Conservation (phyloP, 2,888 invertebrate genomes). For the Cenopis cana region DNA sequence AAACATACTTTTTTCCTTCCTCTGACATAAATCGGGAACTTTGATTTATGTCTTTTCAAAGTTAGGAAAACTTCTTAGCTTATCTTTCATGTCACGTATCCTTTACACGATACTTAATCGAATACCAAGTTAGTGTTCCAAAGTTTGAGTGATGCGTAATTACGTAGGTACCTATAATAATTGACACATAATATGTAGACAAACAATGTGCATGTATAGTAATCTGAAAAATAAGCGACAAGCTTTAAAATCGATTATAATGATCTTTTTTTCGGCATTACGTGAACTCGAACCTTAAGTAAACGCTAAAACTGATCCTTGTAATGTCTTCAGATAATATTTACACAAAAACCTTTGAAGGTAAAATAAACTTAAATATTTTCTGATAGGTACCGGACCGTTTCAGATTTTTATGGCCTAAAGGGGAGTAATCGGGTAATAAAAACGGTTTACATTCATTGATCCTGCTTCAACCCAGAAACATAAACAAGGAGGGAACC, state of each 20-base stretch:
- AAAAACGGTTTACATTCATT: constrained; percentile 37
- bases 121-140: constrained; percentile 12
- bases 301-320: constrained; percentile 24
- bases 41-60: constrained; percentile 17
- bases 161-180: too few species aligned
- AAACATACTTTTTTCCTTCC: constrained; percentile 4
- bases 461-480: constrained; percentile 13
- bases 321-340: constrained; percentile 36
- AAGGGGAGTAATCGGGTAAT: constrained; percentile 37
- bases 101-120: constrained; percentile 15
- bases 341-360: constrained; percentile 33
- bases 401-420: constrained; percentile 39
- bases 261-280: background rate
- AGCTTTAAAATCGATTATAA: too few species aligned
- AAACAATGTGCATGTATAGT: too few species aligned
- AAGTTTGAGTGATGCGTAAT: constrained; percentile 2
- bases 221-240: background rate
- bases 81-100: constrained; percentile 24
- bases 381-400: constrained; percentile 22
- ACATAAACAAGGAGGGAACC: constrained; percentile 16
- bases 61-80: constrained; percentile 16
- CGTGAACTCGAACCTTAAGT: background rate
- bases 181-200: background rate
- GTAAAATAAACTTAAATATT: constrained; percentile 39
- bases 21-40: background rate